Conservation (phyloP, 2,797 vertebrate genomes). For the Emys orbicularis region DNA sequence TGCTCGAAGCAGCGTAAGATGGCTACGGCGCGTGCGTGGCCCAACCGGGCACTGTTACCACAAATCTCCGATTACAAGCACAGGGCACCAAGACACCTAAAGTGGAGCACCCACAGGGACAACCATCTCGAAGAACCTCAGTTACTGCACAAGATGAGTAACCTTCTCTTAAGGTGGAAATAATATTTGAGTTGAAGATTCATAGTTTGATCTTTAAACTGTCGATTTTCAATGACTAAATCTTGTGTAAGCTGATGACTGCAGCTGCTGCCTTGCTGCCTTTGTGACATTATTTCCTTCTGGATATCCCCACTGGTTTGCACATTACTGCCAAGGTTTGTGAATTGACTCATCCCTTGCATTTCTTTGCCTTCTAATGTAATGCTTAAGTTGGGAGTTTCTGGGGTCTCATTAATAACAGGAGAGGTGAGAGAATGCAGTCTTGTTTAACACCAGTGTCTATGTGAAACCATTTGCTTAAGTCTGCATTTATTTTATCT, state of each 20-base stretch:
- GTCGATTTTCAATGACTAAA: neutral
- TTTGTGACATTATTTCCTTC: neutral
- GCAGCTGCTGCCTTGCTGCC: neutral
- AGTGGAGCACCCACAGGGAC: too few relatives aligned
- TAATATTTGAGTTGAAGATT: neutral
- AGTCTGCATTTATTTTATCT: neutral
- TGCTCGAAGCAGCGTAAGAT: too few relatives aligned
- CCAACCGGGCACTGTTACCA: too few relatives aligned
- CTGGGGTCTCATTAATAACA: neutral
- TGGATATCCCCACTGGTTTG: neutral
- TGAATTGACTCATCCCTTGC: neutral
- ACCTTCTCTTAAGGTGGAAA: neutral
- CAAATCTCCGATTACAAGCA: too few relatives aligned
- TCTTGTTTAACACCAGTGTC: neutral
- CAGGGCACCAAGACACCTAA: too few relatives aligned
- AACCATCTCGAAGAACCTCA: too few relatives aligned
- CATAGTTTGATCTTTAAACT: neutral
- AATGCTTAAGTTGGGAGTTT: neutral
- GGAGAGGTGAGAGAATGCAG: accelerated
- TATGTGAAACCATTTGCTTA: neutral
- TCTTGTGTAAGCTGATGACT: neutral
- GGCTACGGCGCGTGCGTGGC: too few relatives aligned
- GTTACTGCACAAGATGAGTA: too few relatives aligned
- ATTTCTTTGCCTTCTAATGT: neutral
- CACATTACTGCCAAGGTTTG: neutral